A percentile compares a stretch with the other conserved stretches of the same genome.
Conservation (phyloP, 1,140 invertebrate species). For the Heliconius hermathena region DNA sequence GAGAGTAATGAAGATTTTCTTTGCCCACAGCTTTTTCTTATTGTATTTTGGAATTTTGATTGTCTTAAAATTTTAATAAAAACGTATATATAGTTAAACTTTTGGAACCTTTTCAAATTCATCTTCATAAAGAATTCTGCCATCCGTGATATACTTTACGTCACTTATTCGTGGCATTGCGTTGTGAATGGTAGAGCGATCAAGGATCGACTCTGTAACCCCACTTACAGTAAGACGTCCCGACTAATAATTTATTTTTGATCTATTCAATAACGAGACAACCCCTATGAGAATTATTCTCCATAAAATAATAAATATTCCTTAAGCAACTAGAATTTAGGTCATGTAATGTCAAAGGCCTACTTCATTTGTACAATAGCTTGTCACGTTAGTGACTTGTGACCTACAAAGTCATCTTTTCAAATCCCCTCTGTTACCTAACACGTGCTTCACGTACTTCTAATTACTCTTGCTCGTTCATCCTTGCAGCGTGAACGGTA, state of each 20-base stretch:
- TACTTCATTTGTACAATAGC: background rate
- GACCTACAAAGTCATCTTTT: slow-evolving; percentile 1
- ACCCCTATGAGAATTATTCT: too few relatives aligned
- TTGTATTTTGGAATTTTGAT: background rate
- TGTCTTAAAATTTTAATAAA: background rate
- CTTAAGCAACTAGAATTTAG: background rate
- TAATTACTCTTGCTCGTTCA: background rate
- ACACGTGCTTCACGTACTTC: background rate
- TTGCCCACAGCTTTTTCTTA: too few relatives aligned
- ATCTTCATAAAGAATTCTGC: background rate
- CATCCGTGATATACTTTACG: too few relatives aligned
- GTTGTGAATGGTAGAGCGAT: too few relatives aligned
- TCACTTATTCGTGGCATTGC: too few relatives aligned
- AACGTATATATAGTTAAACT: too few relatives aligned
- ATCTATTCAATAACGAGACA: background rate
- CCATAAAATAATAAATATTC: background rate
- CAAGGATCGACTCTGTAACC: too few relatives aligned
- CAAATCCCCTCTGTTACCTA: background rate
- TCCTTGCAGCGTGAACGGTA: background rate
- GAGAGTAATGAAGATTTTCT: background rate
- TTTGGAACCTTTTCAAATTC: too few relatives aligned
- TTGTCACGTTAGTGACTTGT: background rate
- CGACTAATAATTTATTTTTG: too few relatives aligned
- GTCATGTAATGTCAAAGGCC: background rate
- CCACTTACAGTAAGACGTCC: too few relatives aligned